Conservation (phyloP, 23 tunicate genomes). For the Aplidium turbinatum region DNA sequence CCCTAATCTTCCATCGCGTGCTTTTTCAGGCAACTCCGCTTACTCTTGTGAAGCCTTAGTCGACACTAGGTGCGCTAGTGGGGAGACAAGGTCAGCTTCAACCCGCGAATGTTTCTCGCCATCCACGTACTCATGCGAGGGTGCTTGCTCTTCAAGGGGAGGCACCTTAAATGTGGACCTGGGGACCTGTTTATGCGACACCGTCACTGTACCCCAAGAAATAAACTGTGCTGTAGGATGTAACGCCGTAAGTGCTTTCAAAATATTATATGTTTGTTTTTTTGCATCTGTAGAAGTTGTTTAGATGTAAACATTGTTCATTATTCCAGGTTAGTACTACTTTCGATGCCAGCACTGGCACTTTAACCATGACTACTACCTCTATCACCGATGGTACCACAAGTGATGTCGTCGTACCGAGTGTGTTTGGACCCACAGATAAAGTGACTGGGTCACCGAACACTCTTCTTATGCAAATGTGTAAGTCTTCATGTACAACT, state of each 20-base stretch:
- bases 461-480: slow-evolving; percentile 54
- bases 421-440: slow-evolving; percentile 71
- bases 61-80: slow-evolving; percentile 78
- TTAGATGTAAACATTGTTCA: too few species aligned
- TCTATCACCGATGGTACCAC: slow-evolving; percentile 5
- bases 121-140: slow-evolving; percentile 45
- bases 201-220: slow-evolving; percentile 75
- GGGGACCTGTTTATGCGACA: slow-evolving; percentile 75
- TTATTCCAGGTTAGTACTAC: slow-evolving; percentile 52
- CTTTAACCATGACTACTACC: slow-evolving; percentile 54
- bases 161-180: slow-evolving; percentile 58
- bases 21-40: slow-evolving; percentile 74
- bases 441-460: slow-evolving; percentile 31
- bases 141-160: slow-evolving; percentile 49
- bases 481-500: slow-evolving; percentile 44
- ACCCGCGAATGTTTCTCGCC: slow-evolving; percentile 66
- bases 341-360: slow-evolving; percentile 35
- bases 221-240: slow-evolving; percentile 66
- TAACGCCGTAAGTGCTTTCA: slow-evolving; percentile 50
- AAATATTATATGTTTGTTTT: too few species aligned
- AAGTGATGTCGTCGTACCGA: slow-evolving; percentile 45
- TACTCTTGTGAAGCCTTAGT: slow-evolving; percentile 74
- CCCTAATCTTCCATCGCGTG: too few species aligned
- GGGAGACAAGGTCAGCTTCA: slow-evolving; percentile 56
- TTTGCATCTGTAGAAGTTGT: too few species aligned